Evolutionary conservation across 2,797 vertebrate genomes (phyloP), one percentile per base, ranked within the genome.

Genomic region (Pangasius sanitwongsei): DNA sequence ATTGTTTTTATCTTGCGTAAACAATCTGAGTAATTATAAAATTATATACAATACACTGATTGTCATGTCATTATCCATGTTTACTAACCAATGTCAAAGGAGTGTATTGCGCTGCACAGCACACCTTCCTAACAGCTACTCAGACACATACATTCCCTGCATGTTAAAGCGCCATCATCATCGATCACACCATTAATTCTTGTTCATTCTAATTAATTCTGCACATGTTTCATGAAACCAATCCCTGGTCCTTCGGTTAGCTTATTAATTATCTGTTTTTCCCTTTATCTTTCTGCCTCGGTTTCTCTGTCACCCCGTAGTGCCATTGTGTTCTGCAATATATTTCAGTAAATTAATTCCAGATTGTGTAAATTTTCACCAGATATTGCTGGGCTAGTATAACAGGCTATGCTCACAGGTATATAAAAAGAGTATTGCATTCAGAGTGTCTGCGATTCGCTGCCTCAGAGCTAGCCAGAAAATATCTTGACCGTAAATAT

Each of bases 171-270:
- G 23, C 2, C 63, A 84, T 69, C 41, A 67, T 84, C 44, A 69
- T 53, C 18, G 18, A 85, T 69, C 63, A 85, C 48, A 25, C 11
- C 48, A 69, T 53, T 85, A 53, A 85, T 85, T 85, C 83, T 70
- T 44, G 41, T 44, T 44, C 4, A 44, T 44, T 44, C 41, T 44
- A 44, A 69, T 34, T 85, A 53, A 85, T 85, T 69, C 83, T 70
- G n/a, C 48, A 69, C 44, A 18, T 44, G 44, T 50, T 50, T 53
- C 63, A 67, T 69, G 18, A 23, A 85, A 50, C 44, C 48, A 34
- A 34, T 53, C 59, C 83, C 44, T 84, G 61, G 41, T 50, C 44
- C 0, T 69, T 23, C 8, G 8, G 34, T 37, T 41, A 34, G 50
- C 48, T 55, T 31, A 31, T 34, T 23, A 25, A 82, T 23, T 6